Base-by-base conservation (phyloP, 2,797 vertebrate genomes). In the Zalophus californianus region DNA sequence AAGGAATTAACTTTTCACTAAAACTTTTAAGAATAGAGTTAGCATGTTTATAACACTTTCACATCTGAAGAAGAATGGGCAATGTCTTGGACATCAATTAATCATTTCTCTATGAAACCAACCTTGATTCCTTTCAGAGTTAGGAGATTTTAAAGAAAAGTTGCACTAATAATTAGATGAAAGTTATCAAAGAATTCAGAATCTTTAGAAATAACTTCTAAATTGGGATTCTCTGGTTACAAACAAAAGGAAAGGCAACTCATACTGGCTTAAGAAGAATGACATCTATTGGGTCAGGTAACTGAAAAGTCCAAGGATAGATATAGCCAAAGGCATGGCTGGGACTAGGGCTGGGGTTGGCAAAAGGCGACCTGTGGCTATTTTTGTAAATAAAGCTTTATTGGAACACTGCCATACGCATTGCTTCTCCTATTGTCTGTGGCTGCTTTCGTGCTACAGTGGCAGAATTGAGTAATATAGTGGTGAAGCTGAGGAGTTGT, bases 21-120 rank as follows among this genome's bases (percentile, higher is more conserved):
- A 79, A 91, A 54, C n/a, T 68, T 52, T 48, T 29, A 94, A 90
- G 80, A 84, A 77, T 68, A 68, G 70, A 94, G 32, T 78, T 66
- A 50, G 20, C 86, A 41, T 62, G 75, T 85, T 48, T 62, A 14
- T 54, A 73, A 62, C 44, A 86, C 27, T 62, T 32, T 52, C 18
- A 48, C 80, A 23, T 54, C 44, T 80, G 44, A 29, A 84, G 86
- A 91, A 78, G 82, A 79, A 62, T 50, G 44, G 44, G 44, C 82
- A 41, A 23, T 90, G 82, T 86, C 44, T 62, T 80, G 82, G 20
- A 70, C 62, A 62, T 68, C 86, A 83, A 2, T 89, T 23, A 62
- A 72, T 88, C 64, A 73, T 94, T 54, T 77, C 66, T 88, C 66
- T n/a, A 4, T 62, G 56, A 83, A 83, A 54, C 44, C 15, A 64